phyloP scores from a whole-genome alignment of 2,113 vertebrate species.

The Antechinus flavipes region DNA sequence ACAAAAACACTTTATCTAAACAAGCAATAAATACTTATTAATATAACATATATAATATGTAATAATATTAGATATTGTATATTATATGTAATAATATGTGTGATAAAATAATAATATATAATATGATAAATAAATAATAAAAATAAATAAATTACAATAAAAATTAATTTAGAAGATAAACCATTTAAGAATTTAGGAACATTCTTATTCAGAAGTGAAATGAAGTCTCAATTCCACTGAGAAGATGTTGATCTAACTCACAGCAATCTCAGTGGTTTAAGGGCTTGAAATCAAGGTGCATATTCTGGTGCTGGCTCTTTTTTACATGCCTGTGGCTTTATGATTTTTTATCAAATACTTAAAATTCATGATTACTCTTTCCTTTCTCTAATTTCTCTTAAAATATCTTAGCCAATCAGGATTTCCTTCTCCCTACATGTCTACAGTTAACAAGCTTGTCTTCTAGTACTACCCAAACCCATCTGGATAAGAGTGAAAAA shows the following conservation, averaged over 20 bases:
- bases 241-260: not conserved
- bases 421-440: not conserved
- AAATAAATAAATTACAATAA: no score
- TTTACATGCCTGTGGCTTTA: not conserved
- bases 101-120: no score
- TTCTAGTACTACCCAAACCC: not conserved
- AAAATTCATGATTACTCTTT: not conserved
- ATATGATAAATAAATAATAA: no score
- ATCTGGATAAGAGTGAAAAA: not conserved
- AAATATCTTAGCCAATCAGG: not conserved
- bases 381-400: not conserved
- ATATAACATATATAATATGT: no score
- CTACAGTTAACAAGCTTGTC: not conserved
- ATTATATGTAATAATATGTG: no score
- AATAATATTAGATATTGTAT: no score
- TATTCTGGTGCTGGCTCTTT: not conserved
- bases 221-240: not conserved
- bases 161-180: not conserved
- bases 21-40: not conserved
- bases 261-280: not conserved
- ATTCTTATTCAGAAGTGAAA: not conserved
- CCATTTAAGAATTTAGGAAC: not conserved
- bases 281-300: not conserved
- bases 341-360: not conserved
- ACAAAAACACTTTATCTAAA: not conserved